Percentiles rank a stretch among this genome's conserved stretches.
Conservation (phyloP, 2,888 invertebrate genomes). For the Rapana venosa region DNA sequence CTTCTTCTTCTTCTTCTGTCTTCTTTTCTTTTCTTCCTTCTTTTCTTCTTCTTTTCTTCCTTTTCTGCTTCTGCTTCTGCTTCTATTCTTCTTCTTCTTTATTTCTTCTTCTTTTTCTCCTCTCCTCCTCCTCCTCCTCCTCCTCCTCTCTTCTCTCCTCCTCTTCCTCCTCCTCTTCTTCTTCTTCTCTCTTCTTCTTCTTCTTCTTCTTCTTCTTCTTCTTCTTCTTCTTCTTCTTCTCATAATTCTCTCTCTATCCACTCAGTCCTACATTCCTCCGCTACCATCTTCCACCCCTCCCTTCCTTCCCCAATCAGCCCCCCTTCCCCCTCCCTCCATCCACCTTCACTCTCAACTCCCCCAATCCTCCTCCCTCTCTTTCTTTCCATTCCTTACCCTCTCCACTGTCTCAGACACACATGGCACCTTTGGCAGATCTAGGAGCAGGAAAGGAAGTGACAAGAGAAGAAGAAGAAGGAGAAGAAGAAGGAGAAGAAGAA, state of each 20-base stretch:
- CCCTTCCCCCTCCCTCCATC: too few relatives aligned
- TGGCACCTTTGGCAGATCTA: background rate
- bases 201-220: background rate
- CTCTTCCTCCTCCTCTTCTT: background rate
- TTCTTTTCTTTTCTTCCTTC: too few relatives aligned
- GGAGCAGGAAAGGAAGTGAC: background rate
- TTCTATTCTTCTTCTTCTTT: too few relatives aligned
- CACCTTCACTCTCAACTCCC: too few relatives aligned
- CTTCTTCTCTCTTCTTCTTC: background rate
- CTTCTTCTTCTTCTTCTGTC: too few relatives aligned
- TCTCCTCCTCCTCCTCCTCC: background rate
- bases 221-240: background rate
- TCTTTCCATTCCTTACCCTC: background rate
- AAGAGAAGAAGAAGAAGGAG: background rate
- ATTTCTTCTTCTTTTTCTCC: too few relatives aligned
- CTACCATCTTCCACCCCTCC: too few relatives aligned
- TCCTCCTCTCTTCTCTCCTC: background rate
- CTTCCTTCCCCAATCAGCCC: too few relatives aligned
- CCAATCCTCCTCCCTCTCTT: background rate
- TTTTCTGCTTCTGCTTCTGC: too few relatives aligned
- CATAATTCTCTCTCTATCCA: background rate
- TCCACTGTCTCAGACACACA: background rate
- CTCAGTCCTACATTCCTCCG: too few relatives aligned
- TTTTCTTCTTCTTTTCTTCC: too few relatives aligned
- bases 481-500: too few relatives aligned